These are phyloP conservation scores for Merodon equestris DNA, from an alignment of 2,888 invertebrate species.

Conservation along the genomic window DNA sequence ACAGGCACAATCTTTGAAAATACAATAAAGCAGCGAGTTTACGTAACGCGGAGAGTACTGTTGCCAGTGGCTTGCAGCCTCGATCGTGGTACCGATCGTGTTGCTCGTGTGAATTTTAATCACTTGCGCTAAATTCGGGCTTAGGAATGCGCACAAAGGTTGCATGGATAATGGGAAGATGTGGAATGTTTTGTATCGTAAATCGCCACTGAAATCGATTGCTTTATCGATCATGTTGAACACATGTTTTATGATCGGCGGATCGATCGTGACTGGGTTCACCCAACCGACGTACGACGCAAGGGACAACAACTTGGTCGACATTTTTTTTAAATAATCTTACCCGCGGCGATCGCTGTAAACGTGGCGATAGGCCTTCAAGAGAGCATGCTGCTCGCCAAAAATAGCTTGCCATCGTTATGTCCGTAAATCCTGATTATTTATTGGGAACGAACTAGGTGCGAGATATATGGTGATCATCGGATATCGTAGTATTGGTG, in stretches of 20 bases:
- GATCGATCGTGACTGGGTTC: conserved; percentile 29
- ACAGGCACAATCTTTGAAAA: conserved; percentile 51
- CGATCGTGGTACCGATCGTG: conserved; percentile 53
- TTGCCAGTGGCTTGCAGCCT: not conserved
- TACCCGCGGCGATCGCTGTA: too few species aligned
- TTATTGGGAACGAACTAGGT: conserved; percentile 53
- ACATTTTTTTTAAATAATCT: not conserved
- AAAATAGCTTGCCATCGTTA: conserved; percentile 63
- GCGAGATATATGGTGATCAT: conserved; percentile 58
- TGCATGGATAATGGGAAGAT: conserved; percentile 59
- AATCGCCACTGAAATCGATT: too few species aligned
- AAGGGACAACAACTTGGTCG: conserved; percentile 19
- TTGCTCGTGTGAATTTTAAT: conserved; percentile 61
- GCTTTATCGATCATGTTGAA: conserved; percentile 20
- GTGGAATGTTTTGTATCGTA: too few species aligned
- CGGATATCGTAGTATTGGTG: conserved; percentile 28
- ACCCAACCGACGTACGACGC: not conserved
- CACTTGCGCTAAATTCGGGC: conserved; percentile 42
- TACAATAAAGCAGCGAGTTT: conserved; percentile 17
- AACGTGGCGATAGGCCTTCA: too few species aligned
- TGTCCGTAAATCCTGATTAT: conserved; percentile 63
- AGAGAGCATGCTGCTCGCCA: too few species aligned
- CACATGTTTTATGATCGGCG: conserved; percentile 46
- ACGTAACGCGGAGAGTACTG: conserved; percentile 39
- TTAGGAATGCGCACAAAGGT: conserved; percentile 63